Conservation (phyloP, 2,888 invertebrate genomes). For the Spodoptera exigua region DNA sequence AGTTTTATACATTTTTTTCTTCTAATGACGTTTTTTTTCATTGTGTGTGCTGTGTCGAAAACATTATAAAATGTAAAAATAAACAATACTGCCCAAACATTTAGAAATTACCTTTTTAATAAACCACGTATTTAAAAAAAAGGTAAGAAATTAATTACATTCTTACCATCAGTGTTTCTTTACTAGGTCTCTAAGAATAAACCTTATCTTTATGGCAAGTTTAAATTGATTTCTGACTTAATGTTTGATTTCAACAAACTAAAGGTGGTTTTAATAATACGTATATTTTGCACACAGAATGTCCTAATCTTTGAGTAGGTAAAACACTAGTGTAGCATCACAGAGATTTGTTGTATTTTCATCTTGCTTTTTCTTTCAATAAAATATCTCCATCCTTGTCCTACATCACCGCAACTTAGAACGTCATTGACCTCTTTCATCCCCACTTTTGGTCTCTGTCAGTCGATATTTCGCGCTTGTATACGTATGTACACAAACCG, state of each 20-base stretch:
- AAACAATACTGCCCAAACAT: conserved; percentile 3
- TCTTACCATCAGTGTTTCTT: too few species aligned
- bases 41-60: conserved; percentile 13
- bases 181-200: too few species aligned
- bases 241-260: too few species aligned
- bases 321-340: conserved; percentile 28
- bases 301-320: too few species aligned
- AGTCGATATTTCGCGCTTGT: conserved; percentile 74
- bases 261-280: too few species aligned
- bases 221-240: too few species aligned
- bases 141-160: conserved; percentile 11
- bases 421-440: conserved; percentile 84
- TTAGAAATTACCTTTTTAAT: conserved; percentile 30
- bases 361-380: conserved; percentile 56
- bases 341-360: conserved; percentile 71
- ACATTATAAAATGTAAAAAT: conserved; percentile 48
- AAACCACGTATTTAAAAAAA: conserved; percentile 11
- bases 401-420: conserved; percentile 59
- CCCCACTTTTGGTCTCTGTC: conserved; percentile 60
- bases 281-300: too few species aligned
- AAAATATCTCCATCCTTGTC: conserved; percentile 61
- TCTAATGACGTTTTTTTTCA: conserved; percentile 5
- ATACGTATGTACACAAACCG: conserved; percentile 47
- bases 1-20: conserved; percentile 10
- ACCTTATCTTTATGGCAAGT: too few species aligned